Evolutionary conservation across 1,140 invertebrate genomes (phyloP), one percentile per base, ranked within the genome.

Genomic region (Musca vetustissima): DNA sequence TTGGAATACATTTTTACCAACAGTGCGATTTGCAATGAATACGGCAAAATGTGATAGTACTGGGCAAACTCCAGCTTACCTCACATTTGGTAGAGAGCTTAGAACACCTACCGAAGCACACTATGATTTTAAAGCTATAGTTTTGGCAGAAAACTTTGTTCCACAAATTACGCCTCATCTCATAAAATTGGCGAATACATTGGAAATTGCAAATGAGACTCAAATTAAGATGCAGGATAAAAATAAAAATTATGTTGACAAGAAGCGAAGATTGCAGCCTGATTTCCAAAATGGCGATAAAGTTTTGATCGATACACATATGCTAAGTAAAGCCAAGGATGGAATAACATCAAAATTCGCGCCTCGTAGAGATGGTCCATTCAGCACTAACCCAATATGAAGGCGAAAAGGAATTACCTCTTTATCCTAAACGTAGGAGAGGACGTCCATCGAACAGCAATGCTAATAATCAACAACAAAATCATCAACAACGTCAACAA

Each of bases 21-120:
- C n/a, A 11, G 55, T 69, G 2, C 4, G 61, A n/a, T 69, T 69
- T 57, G 68, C 68, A 2, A 65, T 69, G 49, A 57, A 69, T 17
- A 69, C 48, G 11, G 28, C 68, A 8, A 36, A 53, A 53, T 69
- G 48, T 22, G 48, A 64, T 47, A 69, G 47, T 28, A 69, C 61
- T 1, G 50, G 61, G 0, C 49, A 64, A 25, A 57, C 77, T 78
- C 19, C 61, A 83, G 81, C 84, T 21, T 55, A 55, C 11, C 22
- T 55, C 9, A 55, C 52, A 25, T 55, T 55, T 55, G 52, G 52
- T 4, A 55, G 52, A 55, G 52, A 55, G 22, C n/a, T 57, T 7
- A 57, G 53, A 57, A 57, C 53, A 2, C 53, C 53, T n/a, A 28
- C 25, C 14, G 53, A 57, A 32, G 25, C 28, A 15, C 22, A 25